Evolutionary conservation across 2,888 invertebrate genomes (phyloP).

Genomic region (Gisinianus flammeolus): DNA sequence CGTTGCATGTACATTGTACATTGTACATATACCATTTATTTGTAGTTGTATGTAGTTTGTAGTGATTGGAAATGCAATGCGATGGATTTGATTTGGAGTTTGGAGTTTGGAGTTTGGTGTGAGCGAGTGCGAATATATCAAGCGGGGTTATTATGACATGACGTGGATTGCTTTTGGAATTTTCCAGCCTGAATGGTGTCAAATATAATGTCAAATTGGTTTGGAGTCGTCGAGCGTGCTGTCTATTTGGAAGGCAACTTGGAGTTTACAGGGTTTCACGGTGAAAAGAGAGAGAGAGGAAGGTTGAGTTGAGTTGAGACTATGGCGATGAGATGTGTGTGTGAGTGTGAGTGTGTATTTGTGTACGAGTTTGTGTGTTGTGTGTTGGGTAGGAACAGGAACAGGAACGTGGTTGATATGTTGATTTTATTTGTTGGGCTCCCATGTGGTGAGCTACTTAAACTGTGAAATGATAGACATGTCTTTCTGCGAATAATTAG

Average conservation of each 20-base stretch:
- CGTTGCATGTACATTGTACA: no score
- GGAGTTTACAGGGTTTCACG: not conserved
- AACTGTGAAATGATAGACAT: constrained; percentile 49
- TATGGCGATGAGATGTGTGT: no score
- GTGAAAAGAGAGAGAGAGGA: not conserved
- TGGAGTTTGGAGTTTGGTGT: not conserved
- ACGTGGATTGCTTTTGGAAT: constrained; percentile 14
- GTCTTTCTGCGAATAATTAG: constrained; percentile 51
- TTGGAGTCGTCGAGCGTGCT: not conserved
- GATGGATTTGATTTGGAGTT: not conserved
- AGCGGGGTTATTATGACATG: constrained; percentile 24
- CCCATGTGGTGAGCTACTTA: constrained; percentile 42
- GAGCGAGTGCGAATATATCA: not conserved
- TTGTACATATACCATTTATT: no score
- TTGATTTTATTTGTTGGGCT: constrained; percentile 35
- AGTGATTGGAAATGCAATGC: no score
- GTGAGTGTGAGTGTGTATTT: no score
- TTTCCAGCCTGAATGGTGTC: constrained; percentile 3
- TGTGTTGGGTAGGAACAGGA: no score
- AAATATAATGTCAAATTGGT: constrained; percentile 23
- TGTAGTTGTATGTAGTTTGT: not conserved
- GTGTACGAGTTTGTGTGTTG: no score
- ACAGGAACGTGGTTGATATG: not conserved
- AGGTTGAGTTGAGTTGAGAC: not conserved
- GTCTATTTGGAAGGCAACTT: not conserved